A percentile compares a stretch with the other conserved stretches of the same genome.
Conservation (phyloP, 2,888 invertebrate genomes). For the Baccha elongata region DNA sequence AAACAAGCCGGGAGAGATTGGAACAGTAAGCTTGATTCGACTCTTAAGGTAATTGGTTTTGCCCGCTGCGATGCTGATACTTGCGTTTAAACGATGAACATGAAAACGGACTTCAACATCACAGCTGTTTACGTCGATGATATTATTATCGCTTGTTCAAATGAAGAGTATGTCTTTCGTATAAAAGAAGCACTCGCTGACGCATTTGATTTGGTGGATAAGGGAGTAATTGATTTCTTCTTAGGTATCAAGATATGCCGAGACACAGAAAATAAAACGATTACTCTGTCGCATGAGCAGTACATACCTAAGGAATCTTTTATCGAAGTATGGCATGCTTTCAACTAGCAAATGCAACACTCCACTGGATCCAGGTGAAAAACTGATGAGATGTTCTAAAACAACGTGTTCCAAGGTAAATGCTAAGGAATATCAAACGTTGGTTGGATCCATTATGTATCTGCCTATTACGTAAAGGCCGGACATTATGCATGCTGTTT, state of each 20-base stretch:
- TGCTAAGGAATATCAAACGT: constrained; percentile 20
- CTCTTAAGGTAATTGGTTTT: constrained; percentile 14
- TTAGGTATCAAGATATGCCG: neutral
- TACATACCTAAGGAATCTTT: neutral
- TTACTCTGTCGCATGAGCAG: neutral
- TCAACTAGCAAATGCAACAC: constrained; percentile 13
- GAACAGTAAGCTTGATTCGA: constrained; percentile 32
- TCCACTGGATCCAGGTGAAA: neutral
- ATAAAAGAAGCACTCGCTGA: constrained; percentile 3
- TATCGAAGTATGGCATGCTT: constrained; percentile 39
- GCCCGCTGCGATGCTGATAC: constrained; percentile 10
- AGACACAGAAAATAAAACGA: neutral
- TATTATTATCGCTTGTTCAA: neutral
- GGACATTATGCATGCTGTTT: constrained; percentile 53
- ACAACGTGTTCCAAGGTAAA: neutral
- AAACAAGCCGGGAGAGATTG: constrained; percentile 54
- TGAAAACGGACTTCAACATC: neutral
- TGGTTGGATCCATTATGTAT: constrained; percentile 59
- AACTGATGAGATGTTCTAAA: neutral
- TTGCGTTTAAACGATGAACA: constrained; percentile 5
- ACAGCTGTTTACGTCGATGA: neutral
- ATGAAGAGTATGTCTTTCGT: neutral
- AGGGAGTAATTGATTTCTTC: constrained; percentile 3
- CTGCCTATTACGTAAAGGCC: constrained; percentile 48
- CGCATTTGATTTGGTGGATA: constrained; percentile 1